Percentiles rank a stretch among this genome's conserved stretches.
Conservation (phyloP, 2,113 vertebrate genomes). For the Ploceus nigricollis region DNA sequence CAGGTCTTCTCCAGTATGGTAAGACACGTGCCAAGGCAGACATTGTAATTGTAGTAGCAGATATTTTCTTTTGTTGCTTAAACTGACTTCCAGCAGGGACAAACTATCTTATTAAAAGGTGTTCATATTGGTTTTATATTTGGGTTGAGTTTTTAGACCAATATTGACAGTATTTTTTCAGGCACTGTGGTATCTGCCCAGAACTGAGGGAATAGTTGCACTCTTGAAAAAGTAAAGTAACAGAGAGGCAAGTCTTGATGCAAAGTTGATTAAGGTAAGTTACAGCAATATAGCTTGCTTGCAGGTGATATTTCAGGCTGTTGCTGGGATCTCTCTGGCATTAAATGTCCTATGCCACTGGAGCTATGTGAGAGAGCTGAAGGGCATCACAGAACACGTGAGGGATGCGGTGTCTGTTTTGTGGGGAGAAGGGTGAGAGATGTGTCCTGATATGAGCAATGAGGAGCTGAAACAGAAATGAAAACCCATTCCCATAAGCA, state of each 20-base stretch:
- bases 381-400: not conserved
- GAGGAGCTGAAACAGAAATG: not conserved
- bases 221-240: not conserved
- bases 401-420: accelerated
- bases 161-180: not conserved
- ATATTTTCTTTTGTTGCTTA: not conserved
- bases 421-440: not conserved
- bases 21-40: not conserved
- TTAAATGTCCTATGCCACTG: not conserved
- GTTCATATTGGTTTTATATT: not conserved
- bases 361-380: not conserved
- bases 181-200: not conserved
- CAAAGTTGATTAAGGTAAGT: not conserved
- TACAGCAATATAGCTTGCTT: not conserved
- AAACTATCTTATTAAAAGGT: not conserved
- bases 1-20: not conserved
- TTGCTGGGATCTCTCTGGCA: not conserved
- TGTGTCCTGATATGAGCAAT: not conserved
- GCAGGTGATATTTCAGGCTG: not conserved
- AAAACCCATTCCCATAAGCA: not conserved
- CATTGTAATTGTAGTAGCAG: not conserved
- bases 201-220: not conserved
- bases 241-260: not conserved
- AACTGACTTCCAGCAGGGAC: not conserved
- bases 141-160: not conserved